Evolutionary conservation across 1,140 invertebrate genomes (phyloP), one percentile per base, ranked within the genome.

Genomic region (Cotesia typhae): DNA sequence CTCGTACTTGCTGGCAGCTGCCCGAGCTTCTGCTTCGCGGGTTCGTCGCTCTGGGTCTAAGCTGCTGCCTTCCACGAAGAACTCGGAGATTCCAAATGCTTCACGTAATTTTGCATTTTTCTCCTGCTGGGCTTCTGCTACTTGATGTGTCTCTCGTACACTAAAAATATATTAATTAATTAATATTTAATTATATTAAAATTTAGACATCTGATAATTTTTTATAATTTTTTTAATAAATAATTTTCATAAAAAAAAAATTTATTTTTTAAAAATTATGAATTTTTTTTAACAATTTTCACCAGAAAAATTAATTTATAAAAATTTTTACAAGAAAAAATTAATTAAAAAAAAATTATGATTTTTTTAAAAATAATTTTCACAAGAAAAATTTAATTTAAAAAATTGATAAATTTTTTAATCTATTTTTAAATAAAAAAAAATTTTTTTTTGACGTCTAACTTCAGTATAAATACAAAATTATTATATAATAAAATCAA

Each of bases 91-190:
- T 61, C 97, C 96, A 85, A 99, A 98, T 0, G 97, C 97, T 82
- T 96, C 94, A 59, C 96, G 91, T 65, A 98, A 87, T 65, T 92
- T 92, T 5, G 94, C 94, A 90, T 99, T 99, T 86, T 98, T 98
- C 80, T 97, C 94, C 82, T 96, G 94, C 82, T 98, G 96, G n/a
- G 96, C 96, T 85, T 97, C 95, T 2, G 97, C 96, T 70, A 98
- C 91, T 84, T 98, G 95, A 88, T 99, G 97, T 59, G 95, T 98
- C 81, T 98, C 96, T 68, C 94, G 94, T 20, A 95, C 95, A 87
- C 95, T 97, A 84, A 5, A 90, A 89, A 70, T 12, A 67, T 9
- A 60, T 51, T 64, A n/a, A 64, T 60, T 60, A 6, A 60, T 36
- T 35, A 51, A 47, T 47, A 28, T 28, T 28, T 28, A 2, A 28